Percentiles rank a stretch among this genome's conserved stretches.
phyloP scores from a whole-genome alignment of 2,888 invertebrate genomes.

The Dromius quadrimaculatus region DNA sequence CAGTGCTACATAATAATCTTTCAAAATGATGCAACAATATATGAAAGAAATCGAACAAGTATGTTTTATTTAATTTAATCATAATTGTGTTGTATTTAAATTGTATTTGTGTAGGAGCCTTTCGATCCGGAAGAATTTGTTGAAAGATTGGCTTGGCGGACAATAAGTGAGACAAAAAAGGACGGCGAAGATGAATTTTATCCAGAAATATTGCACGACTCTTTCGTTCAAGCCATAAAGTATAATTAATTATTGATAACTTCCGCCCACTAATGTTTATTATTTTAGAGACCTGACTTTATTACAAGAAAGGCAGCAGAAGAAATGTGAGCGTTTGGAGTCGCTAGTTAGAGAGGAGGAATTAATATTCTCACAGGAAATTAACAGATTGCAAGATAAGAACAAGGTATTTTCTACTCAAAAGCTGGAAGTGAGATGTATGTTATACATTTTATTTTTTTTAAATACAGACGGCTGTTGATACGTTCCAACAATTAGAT shows the following conservation, averaged over 20 bases:
- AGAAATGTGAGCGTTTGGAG: slow-evolving; percentile 88
- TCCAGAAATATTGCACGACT: slow-evolving; percentile 88
- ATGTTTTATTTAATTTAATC: slow-evolving; percentile 64
- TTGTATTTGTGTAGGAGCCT: slow-evolving; percentile 75
- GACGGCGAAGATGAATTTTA: slow-evolving; percentile 82
- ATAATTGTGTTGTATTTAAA: no score
- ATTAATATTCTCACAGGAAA: slow-evolving; percentile 82
- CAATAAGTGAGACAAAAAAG: slow-evolving; percentile 78
- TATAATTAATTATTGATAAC: slow-evolving; percentile 65
- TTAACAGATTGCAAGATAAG: slow-evolving; percentile 85
- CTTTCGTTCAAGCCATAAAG: slow-evolving; percentile 93
- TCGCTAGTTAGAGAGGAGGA: slow-evolving; percentile 88
- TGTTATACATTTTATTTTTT: not conserved
- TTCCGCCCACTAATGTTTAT: slow-evolving; percentile 47
- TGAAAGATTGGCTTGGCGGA: slow-evolving; percentile 94
- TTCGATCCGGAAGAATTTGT: slow-evolving; percentile 98
- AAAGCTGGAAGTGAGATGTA: not conserved
- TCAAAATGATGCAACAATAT: slow-evolving; percentile 85
- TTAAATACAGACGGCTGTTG: slow-evolving; percentile 77
- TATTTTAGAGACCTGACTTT: slow-evolving; percentile 71
- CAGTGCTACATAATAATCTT: not conserved
- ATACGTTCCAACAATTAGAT: slow-evolving; percentile 91
- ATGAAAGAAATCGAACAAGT: slow-evolving; percentile 90
- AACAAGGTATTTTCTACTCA: slow-evolving; percentile 74
- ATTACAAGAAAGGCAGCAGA: slow-evolving; percentile 85